Evolutionary conservation across 2,888 invertebrate genomes (phyloP).

Genomic region (Cryptophagus acutangulus): DNA sequence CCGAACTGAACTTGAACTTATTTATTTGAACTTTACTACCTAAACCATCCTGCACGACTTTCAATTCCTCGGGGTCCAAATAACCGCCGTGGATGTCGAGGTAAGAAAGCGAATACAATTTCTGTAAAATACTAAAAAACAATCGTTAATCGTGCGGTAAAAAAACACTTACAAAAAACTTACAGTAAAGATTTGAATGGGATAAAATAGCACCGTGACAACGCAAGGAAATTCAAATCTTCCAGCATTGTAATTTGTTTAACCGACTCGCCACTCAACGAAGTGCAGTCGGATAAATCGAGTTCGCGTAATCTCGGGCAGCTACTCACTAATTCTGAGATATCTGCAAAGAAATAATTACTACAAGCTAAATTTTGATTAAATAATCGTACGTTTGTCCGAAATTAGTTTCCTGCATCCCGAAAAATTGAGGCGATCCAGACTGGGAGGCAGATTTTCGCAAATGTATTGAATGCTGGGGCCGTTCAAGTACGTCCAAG

Average conservation of each 20-base stretch:
- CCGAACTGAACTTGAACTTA: slow-evolving; percentile 73
- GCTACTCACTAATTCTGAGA: slow-evolving; percentile 57
- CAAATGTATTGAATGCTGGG: slow-evolving; percentile 59
- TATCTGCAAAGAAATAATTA: slow-evolving; percentile 54
- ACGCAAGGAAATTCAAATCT: slow-evolving; percentile 69
- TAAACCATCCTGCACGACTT: slow-evolving; percentile 53
- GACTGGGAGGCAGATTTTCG: slow-evolving; percentile 56
- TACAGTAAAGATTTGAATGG: slow-evolving; percentile 65
- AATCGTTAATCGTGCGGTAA: neutral
- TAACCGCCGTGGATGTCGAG: slow-evolving; percentile 83
- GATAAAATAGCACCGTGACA: slow-evolving; percentile 78
- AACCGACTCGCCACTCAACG: slow-evolving; percentile 60
- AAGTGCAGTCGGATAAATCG: slow-evolving; percentile 83
- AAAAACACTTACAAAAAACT: slow-evolving; percentile 44
- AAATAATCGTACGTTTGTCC: slow-evolving; percentile 63
- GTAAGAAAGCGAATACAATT: slow-evolving; percentile 63
- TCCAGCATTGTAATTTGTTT: slow-evolving; percentile 54
- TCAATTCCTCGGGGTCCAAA: slow-evolving; percentile 55
- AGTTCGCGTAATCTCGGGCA: slow-evolving; percentile 74
- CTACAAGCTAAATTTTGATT: slow-evolving; percentile 2
- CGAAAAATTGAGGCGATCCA: slow-evolving; percentile 74
- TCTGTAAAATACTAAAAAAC: slow-evolving; percentile 47
- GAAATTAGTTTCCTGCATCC: slow-evolving; percentile 73
- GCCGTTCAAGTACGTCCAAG: slow-evolving; percentile 70
- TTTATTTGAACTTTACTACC: slow-evolving; percentile 61